Evolutionary conservation across 2,888 invertebrate species (phyloP).

Genomic region (Dioctria rufipes): DNA sequence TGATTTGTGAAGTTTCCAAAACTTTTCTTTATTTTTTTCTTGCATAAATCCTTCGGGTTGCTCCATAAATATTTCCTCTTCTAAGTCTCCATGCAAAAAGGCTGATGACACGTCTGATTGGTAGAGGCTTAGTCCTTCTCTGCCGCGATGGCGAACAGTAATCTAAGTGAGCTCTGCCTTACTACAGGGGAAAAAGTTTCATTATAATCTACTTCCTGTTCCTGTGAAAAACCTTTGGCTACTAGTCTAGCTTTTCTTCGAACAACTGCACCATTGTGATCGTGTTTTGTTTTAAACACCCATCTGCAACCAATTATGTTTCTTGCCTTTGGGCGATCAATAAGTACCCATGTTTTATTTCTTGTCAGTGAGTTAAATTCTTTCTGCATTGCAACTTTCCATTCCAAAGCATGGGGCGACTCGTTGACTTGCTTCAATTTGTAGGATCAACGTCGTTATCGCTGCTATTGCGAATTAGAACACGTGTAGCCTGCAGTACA

Average conservation of each 20-base stretch:
- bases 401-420: conserved; percentile 14
- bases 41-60: background rate
- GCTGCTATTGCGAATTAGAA: too few relatives aligned
- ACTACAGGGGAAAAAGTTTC: conserved; percentile 27
- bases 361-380: background rate
- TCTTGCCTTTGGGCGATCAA: background rate
- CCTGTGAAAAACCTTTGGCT: conserved; percentile 31
- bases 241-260: conserved; percentile 34
- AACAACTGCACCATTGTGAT: background rate
- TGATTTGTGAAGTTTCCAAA: conserved; percentile 60
- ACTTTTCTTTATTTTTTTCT: conserved; percentile 19
- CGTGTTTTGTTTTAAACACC: conserved; percentile 25
- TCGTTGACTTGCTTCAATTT: too few relatives aligned
- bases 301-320: conserved; percentile 22
- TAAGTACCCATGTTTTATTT: conserved; percentile 22
- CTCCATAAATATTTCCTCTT: conserved; percentile 16
- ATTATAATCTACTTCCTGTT: conserved; percentile 10
- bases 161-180: background rate
- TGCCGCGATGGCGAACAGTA: conserved; percentile 15
- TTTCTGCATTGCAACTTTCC: conserved; percentile 1
- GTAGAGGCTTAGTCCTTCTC: background rate
- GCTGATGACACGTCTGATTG: conserved; percentile 36
- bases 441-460: too few relatives aligned
- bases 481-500: too few relatives aligned
- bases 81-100: conserved; percentile 24